A percentile compares a stretch with the other conserved stretches of the same genome.
Evolutionary conservation across 1,140 invertebrate genomes (phyloP).

Genomic region (Cydia strobilella): DNA sequence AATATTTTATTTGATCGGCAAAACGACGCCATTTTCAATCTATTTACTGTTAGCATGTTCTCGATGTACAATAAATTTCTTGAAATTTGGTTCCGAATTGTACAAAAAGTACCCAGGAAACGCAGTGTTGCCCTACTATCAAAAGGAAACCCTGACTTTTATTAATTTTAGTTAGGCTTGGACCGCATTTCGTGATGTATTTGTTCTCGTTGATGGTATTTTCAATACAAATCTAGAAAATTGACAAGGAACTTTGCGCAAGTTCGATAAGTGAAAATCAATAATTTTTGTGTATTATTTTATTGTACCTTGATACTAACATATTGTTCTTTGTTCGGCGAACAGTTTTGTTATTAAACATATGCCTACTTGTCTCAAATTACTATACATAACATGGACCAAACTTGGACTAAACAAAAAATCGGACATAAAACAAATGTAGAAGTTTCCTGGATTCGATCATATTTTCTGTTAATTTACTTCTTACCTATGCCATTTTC

Average conservation of each 20-base stretch:
- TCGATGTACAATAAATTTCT: slow-evolving; percentile 36
- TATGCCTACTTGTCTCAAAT: background rate
- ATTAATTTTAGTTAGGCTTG: background rate
- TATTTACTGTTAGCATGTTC: slow-evolving; percentile 63
- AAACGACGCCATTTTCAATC: slow-evolving; percentile 78
- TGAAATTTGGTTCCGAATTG: slow-evolving; percentile 17
- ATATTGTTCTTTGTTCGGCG: background rate
- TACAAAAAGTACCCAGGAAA: background rate
- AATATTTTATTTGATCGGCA: slow-evolving; percentile 66
- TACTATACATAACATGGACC: background rate
- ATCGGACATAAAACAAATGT: too few species aligned
- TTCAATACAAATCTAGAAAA: slow-evolving; percentile 14
- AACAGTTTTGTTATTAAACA: background rate
- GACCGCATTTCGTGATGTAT: background rate
- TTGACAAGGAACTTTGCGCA: slow-evolving; percentile 30
- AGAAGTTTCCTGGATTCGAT: too few species aligned
- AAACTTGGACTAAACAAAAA: too few species aligned
- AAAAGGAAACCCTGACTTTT: background rate
- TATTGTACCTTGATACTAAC: background rate
- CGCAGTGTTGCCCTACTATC: background rate
- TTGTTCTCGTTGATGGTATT: background rate
- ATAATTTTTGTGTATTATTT: slow-evolving; percentile 29
- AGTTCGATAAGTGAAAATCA: slow-evolving; percentile 31
- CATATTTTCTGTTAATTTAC: too few species aligned
- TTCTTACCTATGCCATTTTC: too few species aligned